These are phyloP conservation scores for Arge pagana DNA, from an alignment of 2,888 invertebrate species.

Conservation along the genomic window DNA sequence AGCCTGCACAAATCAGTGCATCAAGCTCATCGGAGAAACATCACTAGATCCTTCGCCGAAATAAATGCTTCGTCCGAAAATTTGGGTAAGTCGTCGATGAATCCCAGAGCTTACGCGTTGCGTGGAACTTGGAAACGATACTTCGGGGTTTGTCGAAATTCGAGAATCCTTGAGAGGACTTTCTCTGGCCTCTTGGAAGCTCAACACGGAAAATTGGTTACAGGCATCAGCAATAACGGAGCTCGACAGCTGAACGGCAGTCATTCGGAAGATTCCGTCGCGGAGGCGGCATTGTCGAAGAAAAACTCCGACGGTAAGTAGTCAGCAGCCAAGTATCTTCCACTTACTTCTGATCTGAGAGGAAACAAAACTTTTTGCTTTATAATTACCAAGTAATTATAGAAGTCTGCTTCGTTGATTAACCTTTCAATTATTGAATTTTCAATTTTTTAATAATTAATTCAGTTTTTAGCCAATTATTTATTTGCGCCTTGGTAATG, in stretches of 20 bases:
- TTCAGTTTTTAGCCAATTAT: too few relatives aligned
- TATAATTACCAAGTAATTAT: constrained; percentile 17
- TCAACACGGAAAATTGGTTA: too few relatives aligned
- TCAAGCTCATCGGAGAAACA: constrained; percentile 58
- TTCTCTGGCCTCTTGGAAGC: too few relatives aligned
- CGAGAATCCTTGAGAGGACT: too few relatives aligned
- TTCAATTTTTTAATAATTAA: too few relatives aligned
- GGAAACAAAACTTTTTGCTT: too few relatives aligned
- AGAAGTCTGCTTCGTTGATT: constrained; percentile 26
- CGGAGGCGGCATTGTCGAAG: constrained; percentile 79
- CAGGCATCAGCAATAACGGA: constrained; percentile 57
- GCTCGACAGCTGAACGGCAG: constrained; percentile 69
- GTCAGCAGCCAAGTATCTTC: constrained; percentile 39
- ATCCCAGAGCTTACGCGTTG: too few relatives aligned
- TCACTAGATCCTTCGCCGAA: constrained; percentile 68
- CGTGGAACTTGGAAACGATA: too few relatives aligned
- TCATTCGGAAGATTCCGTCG: constrained; percentile 81
- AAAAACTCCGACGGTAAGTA: constrained; percentile 86
- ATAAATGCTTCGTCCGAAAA: constrained; percentile 77
- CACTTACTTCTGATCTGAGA: too few relatives aligned
- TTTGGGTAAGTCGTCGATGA: constrained; percentile 63
- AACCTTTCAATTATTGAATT: neutral
- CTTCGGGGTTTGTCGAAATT: too few relatives aligned
- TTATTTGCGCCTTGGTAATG: too few relatives aligned
- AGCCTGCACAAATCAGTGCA: constrained; percentile 64